Evolutionary conservation across 2,797 vertebrate species (phyloP).

Genomic region (Phrynocephalus vlangalii): DNA sequence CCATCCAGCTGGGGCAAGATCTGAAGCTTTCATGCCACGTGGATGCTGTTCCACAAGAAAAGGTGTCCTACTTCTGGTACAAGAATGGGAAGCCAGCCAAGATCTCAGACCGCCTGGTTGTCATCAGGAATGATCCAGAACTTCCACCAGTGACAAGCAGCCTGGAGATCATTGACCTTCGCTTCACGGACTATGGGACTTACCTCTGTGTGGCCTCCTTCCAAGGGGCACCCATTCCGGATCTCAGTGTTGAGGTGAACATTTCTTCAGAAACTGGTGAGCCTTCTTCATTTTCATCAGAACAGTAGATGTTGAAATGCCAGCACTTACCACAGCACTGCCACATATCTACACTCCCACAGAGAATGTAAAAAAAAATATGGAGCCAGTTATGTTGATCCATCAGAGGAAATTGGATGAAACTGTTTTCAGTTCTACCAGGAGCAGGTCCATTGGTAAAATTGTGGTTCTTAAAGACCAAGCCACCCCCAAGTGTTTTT

Average conservation of each 20-base stretch:
- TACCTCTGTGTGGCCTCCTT: constrained; percentile 94
- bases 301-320: neutral
- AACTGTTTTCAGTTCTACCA: neutral
- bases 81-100: constrained; percentile 89
- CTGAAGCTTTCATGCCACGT: constrained; percentile 97
- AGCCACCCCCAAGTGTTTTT: neutral
- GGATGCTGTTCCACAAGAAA: constrained; percentile 96
- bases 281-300: constrained; percentile 39
- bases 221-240: constrained; percentile 86
- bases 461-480: neutral
- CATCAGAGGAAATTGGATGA: neutral
- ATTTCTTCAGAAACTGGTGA: constrained; percentile 96
- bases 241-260: constrained; percentile 95
- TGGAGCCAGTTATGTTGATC: neutral
- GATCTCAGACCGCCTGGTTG: constrained; percentile 88
- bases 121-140: constrained; percentile 94
- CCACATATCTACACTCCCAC: neutral
- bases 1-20: constrained; percentile 95
- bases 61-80: constrained; percentile 97
- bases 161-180: constrained; percentile 95
- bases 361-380: neutral
- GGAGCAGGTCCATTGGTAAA: neutral
- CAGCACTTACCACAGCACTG: neutral
- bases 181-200: constrained; percentile 95
- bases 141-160: constrained; percentile 93